Percentiles rank a stretch among this genome's conserved stretches.
Conservation (phyloP, 2,888 invertebrate genomes). For the Lymantria monacha region DNA sequence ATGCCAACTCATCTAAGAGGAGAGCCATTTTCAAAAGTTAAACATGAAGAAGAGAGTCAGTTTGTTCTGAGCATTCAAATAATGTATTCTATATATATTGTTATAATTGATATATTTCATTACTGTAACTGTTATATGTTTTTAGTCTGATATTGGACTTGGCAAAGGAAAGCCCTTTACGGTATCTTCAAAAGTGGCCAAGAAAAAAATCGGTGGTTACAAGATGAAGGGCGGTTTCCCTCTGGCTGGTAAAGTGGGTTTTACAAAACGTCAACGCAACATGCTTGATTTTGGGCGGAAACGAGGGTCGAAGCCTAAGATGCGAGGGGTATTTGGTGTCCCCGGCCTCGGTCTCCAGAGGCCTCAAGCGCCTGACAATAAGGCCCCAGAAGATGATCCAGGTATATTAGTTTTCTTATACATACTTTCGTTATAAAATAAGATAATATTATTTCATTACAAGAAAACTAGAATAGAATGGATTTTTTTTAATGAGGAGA, state of each 20-base stretch:
- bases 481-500: too few relatives aligned
- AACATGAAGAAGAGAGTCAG: too few relatives aligned
- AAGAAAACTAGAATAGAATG: too few relatives aligned
- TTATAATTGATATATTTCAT: not conserved
- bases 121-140: conserved; percentile 6
- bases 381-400: conserved; percentile 74
- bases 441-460: too few relatives aligned
- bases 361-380: conserved; percentile 82
- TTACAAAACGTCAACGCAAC: conserved; percentile 87
- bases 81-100: too few relatives aligned
- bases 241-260: conserved; percentile 85
- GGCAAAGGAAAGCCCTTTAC: conserved; percentile 91
- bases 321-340: conserved; percentile 91
- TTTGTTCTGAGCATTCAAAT: too few relatives aligned
- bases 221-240: conserved; percentile 86
- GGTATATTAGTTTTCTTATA: conserved; percentile 42
- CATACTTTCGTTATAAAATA: not conserved
- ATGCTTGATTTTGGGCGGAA: conserved; percentile 89
- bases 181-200: conserved; percentile 88
- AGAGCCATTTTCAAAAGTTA: too few relatives aligned
- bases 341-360: conserved; percentile 89
- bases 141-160: conserved; percentile 83
- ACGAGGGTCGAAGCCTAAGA: conserved; percentile 93
- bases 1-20: too few relatives aligned
- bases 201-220: conserved; percentile 87